Conservation (phyloP, 2,113 vertebrate genomes). For the Eidolon helvum region DNA sequence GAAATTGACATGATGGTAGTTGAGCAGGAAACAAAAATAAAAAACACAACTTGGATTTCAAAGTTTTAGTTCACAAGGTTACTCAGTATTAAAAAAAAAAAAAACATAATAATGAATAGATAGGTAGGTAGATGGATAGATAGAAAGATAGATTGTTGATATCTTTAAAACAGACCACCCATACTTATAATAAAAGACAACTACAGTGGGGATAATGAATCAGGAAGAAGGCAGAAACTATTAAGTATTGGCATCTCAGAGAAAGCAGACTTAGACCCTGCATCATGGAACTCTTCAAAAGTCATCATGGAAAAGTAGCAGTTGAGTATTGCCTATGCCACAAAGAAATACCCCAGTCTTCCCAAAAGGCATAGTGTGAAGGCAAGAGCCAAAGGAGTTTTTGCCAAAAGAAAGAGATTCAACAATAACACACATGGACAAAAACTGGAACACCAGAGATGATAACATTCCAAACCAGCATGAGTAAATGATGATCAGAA, state of each 20-base stretch:
- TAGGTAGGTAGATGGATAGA: not conserved
- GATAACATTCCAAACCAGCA: too few species aligned
- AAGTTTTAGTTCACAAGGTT: not conserved
- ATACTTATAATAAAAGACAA: not conserved
- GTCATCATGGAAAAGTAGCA: not conserved
- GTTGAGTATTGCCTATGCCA: not conserved
- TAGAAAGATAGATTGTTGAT: not conserved
- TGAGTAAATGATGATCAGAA: too few species aligned
- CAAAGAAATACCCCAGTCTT: not conserved
- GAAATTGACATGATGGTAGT: not conserved
- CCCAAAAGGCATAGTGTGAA: not conserved
- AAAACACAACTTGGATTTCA: not conserved
- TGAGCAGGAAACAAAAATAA: not conserved
- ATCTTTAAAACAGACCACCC: not conserved
- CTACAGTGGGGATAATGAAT: too few species aligned
- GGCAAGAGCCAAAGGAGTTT: not conserved
- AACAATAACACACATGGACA: not conserved
- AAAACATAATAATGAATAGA: not conserved
- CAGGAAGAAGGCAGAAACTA: not conserved
- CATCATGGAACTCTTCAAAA: not conserved
- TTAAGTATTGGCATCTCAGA: not conserved
- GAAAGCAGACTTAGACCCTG: not conserved
- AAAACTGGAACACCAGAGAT: not conserved
- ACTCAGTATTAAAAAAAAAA: not conserved
- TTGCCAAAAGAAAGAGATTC: not conserved